Percentiles rank a stretch among this genome's conserved stretches.
Conservation (phyloP, 2,797 vertebrate genomes). For the Monodelphis domestica region DNA sequence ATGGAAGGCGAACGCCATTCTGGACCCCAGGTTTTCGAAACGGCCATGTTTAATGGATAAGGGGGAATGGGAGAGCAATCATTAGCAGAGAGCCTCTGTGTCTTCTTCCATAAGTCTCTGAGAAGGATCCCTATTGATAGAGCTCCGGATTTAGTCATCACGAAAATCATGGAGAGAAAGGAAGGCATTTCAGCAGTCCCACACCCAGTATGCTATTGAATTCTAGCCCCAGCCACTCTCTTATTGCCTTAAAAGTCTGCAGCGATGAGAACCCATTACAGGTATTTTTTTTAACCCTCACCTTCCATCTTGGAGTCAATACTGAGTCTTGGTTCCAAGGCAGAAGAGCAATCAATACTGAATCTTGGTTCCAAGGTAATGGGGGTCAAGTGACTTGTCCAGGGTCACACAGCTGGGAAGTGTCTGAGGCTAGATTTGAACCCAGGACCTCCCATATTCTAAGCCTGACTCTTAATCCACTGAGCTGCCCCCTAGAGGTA, state of each 20-base stretch:
- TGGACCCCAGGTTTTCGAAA: background rate
- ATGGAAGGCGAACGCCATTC: constrained; percentile 2
- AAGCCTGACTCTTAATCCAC: too few relatives aligned
- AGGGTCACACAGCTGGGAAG: too few relatives aligned
- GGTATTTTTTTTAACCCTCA: too few relatives aligned
- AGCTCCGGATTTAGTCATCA: background rate
- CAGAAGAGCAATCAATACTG: too few relatives aligned
- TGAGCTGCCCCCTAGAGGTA: too few relatives aligned
- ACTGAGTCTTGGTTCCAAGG: too few relatives aligned
- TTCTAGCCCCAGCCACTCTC: background rate
- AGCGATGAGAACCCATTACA: background rate
- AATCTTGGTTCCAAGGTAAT: too few relatives aligned
- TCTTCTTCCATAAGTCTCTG: constrained; percentile 6
- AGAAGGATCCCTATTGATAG: background rate
- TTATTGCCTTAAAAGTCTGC: background rate
- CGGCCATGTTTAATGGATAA: background rate
- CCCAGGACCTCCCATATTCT: too few relatives aligned
- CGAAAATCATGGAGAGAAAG: background rate
- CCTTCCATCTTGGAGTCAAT: too few relatives aligned
- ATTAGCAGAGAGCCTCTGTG: background rate
- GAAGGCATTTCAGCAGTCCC: background rate
- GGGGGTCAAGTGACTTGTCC: too few relatives aligned
- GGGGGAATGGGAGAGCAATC: background rate
- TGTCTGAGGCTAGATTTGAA: too few relatives aligned
- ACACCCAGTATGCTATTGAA: background rate